Evolutionary conservation across 2,797 vertebrate species (phyloP), one percentile per base, ranked within the genome.

Genomic region (Oceanodroma leucorhoa): DNA sequence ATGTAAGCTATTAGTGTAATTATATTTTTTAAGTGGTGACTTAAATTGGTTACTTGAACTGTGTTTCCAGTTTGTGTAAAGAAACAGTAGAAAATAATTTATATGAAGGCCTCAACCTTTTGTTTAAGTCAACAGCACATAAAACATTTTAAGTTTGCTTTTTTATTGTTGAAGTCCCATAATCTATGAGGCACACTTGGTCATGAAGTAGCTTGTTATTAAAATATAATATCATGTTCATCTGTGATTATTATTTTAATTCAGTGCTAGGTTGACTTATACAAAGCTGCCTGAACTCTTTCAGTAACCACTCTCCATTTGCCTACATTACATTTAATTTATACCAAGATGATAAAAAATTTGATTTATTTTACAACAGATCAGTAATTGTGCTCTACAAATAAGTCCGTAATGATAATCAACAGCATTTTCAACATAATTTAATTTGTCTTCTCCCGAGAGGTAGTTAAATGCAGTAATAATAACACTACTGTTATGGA

Each of bases 281-380:
- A 93, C 66, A 71, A 97, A 97, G 94, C 97, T 97, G 96, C 92
- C 97, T 87, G 95, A 96, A 94, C 95, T 97, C 97, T 97, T 95
- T 30, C 94, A 57, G 96, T 90, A 96, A 96, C 97, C 89, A 88
- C 93, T 97, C 97, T 96, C 96, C 61, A 55, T 97, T 97, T 60
- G 90, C 96, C 96, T 94, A 93, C 94, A 96, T 97, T 98, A 98
- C 97, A 97, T 97, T 98, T 98, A 98, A 98, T 98, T 98, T 98
- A 98, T 98, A 98, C 96, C 92, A 97, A 55, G 98, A 98, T 98
- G 98, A 98, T 98, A 98, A 98, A 98, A 98, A 98, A 98, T 97
- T 97, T 98, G 98, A 98, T 98, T 98, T 98, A 98, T 98, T 98
- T 98, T 98, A 98, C 98, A 98, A 98, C 98, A 98, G 98, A 98